phyloP scores from a whole-genome alignment of 2,113 vertebrate genomes.

The Colinus virginianus region DNA sequence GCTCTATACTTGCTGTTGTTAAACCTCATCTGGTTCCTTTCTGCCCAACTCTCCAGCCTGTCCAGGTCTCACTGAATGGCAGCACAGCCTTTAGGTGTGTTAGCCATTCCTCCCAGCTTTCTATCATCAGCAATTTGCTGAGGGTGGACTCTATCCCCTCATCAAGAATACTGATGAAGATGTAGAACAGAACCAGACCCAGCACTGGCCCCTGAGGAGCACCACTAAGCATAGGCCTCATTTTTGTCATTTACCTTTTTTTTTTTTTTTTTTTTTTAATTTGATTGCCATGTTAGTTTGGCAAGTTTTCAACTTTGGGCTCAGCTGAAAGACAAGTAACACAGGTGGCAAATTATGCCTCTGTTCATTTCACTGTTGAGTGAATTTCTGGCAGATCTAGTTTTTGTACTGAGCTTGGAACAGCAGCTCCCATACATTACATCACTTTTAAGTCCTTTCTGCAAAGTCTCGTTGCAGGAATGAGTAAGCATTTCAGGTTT shows the following conservation, averaged over 20 bases:
- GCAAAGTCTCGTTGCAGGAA: not conserved
- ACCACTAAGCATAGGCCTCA: not conserved
- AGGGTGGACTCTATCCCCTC: no score
- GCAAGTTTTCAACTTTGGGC: not conserved
- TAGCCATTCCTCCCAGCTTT: no score
- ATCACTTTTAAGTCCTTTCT: not conserved
- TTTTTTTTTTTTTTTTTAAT: not conserved
- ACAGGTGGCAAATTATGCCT: not conserved
- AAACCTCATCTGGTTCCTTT: no score
- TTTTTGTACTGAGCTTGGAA: not conserved
- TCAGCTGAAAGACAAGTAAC: not conserved
- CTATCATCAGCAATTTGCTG: no score
- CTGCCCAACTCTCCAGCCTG: no score
- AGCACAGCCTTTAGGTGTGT: no score
- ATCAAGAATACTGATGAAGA: no score
- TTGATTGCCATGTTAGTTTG: not conserved
- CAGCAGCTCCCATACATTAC: not conserved
- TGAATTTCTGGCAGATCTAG: not conserved
- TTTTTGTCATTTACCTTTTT: not conserved
- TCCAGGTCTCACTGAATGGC: no score
- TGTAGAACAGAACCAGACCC: no score
- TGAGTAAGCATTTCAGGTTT: constrained; percentile 48
- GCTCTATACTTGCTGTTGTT: no score
- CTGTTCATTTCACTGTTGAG: not conserved
- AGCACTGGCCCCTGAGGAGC: no score